These are phyloP conservation scores for Drosophila eohydei DNA, from an alignment of 2,888 invertebrate species.

Conservation along the genomic window DNA sequence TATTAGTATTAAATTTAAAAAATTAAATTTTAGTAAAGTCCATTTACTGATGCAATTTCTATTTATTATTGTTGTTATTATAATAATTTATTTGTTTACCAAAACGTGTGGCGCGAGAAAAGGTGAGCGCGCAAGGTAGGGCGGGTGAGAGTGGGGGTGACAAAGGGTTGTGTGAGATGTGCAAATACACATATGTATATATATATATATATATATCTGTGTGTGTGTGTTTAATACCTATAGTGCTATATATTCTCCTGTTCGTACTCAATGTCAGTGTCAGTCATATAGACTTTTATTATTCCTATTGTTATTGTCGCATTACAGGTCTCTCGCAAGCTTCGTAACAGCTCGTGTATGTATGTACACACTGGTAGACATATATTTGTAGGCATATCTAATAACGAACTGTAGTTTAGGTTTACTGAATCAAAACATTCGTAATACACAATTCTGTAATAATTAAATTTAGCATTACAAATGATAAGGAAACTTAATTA, in stretches of 20 bases:
- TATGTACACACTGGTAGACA: background rate
- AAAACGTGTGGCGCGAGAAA: slow-evolving; percentile 22
- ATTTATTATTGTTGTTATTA: slow-evolving; percentile 32
- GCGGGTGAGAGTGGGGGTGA: background rate
- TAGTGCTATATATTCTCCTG: background rate
- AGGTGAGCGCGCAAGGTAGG: background rate
- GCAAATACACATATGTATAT: slow-evolving; percentile 19
- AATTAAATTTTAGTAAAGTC: background rate
- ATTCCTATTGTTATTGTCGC: slow-evolving; percentile 32
- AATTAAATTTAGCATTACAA: slow-evolving; percentile 8
- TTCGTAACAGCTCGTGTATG: background rate
- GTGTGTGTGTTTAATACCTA: background rate
- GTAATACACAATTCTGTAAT: slow-evolving; percentile 2
- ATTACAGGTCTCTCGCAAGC: slow-evolving; percentile 22
- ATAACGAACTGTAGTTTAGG: slow-evolving; percentile 1
- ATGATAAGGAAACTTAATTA: background rate
- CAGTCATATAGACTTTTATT: slow-evolving; percentile 33
- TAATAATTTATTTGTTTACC: slow-evolving; percentile 58
- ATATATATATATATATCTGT: background rate
- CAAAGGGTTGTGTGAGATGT: slow-evolving; percentile 13
- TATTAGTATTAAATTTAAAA: background rate
- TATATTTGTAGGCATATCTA: background rate
- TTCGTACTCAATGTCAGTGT: slow-evolving; percentile 49
- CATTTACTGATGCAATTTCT: slow-evolving; percentile 55
- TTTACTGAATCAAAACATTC: slow-evolving; percentile 1